Base-by-base conservation (phyloP, 2,797 vertebrate genomes). In the Neosalanx taihuensis region DNA sequence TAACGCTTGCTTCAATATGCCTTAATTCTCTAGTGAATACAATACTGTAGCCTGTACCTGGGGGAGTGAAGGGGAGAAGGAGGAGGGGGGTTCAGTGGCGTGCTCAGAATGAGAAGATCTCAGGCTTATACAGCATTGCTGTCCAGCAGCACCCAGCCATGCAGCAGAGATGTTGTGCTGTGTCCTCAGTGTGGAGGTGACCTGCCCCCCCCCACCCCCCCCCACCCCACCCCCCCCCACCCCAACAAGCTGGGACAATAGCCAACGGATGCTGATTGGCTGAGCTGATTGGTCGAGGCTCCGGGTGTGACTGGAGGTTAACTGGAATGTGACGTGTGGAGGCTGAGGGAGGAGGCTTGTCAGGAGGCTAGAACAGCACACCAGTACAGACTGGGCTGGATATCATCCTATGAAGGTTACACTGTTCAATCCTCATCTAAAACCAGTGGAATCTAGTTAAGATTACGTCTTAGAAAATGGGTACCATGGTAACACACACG, bases 21-120 rank as follows among this genome's bases (percentile, higher is more conserved):
- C 67, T 73, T 62, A 35, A 17, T 62, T 65, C 53, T 61, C 51
- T 51, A 46, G 62, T 85, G 73, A 85, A 84, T 85, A 76, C 17
- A 18, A 57, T 57, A 10, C 26, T 51, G 20, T 1, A 17, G 23
- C 26, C 29, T 30, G 26, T 17, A 51, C 65, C 65, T 53, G 49
- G 49, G 23, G 37, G 37, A 15, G 15, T 37, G 23, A 37, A 33
- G 23, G 62, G 31, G n/a, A 18, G 18, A 65, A 23, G 26, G 23
- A 2, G 6, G 12, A 46, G 41, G 41, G 41, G 41, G 13, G 41
- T 46, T 46, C 17, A 9, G 18, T 5, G 51, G 18, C 6, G 1
- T 18, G 53, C n/a, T 12, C 31, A 20, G 30, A 68, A 68, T 58
- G 31, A 33, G n/a, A 57, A 33, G 30, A 56, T 26, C 53, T 46